Evolutionary conservation across 2,113 vertebrate genomes (phyloP), one percentile per base, ranked within the genome.

Genomic region (Gadus chalcogrammus): DNA sequence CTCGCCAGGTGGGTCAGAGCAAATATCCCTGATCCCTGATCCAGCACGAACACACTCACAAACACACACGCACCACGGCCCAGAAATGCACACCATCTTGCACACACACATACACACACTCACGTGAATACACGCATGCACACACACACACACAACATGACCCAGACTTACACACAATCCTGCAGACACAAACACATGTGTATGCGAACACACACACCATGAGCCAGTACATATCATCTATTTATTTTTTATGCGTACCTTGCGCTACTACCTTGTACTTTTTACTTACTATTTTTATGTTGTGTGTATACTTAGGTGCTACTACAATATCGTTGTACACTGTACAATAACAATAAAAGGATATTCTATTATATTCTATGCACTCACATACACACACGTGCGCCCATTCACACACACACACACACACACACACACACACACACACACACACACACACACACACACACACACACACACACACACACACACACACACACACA

Each of bases 21-120:
- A 61, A 7, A 61, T 3, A 61, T 1, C 60, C 9, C 60, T 27
- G 11, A 22, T 16, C 76, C 70, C 4, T 58, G 31, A 81, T 77
- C 74, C 84, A 55, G 78, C 80, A 80, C 61, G 72, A 70, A 72
- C 81, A 79, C 76, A 86, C 85, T 88, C 88, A 76, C 62, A 75
- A 81, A 65, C 79, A 75, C 72, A 81, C 80, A 80, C 58, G 27
- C 15, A 58, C n/a, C 5, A 15, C 18, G 59, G 38, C 28, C 9
- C 17, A 53, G 59, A 74, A 15, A 42, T 61, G 38, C 61, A 42
- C 61, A 74, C 5, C 42, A 48, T 18, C 53, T 15, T 5, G 42
- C 18, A n/a, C n/a, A 48, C 18, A 18, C 27, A n/a, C n/a, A 48
- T 15, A 18, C 27, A 17, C 22, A 24, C 1, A 27, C 61, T n/a